A percentile compares a stretch with the other conserved stretches of the same genome.
Evolutionary conservation across 2,797 vertebrate genomes (phyloP).

Genomic region (Syndactyla subalaris): DNA sequence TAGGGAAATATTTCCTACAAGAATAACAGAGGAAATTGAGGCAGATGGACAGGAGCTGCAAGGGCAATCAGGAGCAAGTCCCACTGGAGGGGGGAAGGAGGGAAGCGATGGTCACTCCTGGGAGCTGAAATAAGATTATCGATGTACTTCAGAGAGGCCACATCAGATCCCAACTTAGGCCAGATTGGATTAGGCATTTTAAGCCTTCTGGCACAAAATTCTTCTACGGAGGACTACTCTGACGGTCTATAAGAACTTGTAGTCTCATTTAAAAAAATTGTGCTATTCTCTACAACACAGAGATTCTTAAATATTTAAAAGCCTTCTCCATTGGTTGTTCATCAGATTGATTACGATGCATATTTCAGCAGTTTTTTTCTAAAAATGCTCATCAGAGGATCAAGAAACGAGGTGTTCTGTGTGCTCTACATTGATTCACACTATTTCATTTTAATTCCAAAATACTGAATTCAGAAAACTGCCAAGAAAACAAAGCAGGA

Average conservation of each 20-base stretch:
- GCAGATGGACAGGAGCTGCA: background rate
- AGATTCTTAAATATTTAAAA: conserved; percentile 60
- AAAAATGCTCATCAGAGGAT: conserved; percentile 73
- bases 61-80: background rate
- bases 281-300: conserved; percentile 50
- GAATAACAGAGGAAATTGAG: background rate
- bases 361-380: conserved; percentile 67
- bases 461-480: conserved; percentile 59
- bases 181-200: background rate
- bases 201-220: background rate
- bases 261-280: conserved; percentile 30
- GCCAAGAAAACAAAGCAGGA: conserved; percentile 60
- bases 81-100: background rate
- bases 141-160: background rate
- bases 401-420: conserved; percentile 49
- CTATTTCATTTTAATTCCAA: conserved; percentile 66
- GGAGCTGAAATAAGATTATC: background rate
- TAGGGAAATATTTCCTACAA: background rate
- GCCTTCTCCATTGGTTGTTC: conserved; percentile 58
- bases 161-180: background rate
- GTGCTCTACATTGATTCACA: conserved; percentile 53
- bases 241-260: conserved; percentile 6
- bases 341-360: conserved; percentile 68
- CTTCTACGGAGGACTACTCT: background rate
- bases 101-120: background rate